Percentiles rank a stretch among this genome's conserved stretches.
Evolutionary conservation across 2,888 invertebrate species (phyloP).

Genomic region (Chalcosyrphus nemorum): DNA sequence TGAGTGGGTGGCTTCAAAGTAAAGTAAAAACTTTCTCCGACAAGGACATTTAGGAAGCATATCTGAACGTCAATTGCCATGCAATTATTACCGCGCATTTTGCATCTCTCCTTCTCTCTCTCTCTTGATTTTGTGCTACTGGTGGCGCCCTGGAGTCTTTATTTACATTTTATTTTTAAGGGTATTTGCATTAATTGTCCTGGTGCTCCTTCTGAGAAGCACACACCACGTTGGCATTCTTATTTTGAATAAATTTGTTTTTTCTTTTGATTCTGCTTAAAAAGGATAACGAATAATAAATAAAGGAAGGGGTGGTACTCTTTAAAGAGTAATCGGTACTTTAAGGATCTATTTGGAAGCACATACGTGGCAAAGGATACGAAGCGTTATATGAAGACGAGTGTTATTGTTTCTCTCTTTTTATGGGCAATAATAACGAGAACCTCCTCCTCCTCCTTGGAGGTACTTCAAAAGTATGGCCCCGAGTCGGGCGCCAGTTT

Average conservation of each 20-base stretch:
- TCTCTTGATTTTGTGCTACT: no score
- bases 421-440: no score
- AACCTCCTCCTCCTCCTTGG: no score
- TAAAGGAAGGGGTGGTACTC: neutral
- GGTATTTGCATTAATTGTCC: constrained; percentile 54
- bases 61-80: neutral
- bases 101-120: neutral
- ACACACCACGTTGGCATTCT: neutral
- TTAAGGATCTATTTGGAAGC: neutral
- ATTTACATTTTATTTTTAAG: constrained; percentile 23
- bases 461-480: neutral
- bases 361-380: no score
- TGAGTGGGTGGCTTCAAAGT: neutral
- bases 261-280: neutral
- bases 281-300: neutral
- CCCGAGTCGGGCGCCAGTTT: neutral
- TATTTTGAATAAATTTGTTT: constrained; percentile 31
- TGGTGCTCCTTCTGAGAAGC: neutral
- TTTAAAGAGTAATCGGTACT: neutral
- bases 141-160: neutral
- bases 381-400: no score
- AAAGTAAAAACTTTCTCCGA: neutral
- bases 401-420: no score
- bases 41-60: neutral
- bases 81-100: neutral